Conservation (phyloP, 2,113 vertebrate genomes). For the Paraplagusia blochii region DNA sequence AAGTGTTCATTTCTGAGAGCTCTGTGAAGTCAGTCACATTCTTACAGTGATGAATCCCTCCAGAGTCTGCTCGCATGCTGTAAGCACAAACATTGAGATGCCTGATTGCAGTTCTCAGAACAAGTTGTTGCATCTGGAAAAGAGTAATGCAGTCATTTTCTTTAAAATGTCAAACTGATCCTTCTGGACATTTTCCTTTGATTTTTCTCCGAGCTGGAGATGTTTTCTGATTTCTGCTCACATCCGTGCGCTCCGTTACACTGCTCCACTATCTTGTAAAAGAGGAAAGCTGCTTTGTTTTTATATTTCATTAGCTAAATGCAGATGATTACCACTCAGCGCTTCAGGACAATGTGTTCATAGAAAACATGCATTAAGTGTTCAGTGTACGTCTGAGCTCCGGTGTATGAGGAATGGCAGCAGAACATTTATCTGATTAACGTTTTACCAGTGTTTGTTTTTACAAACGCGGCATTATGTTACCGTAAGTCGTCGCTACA, state of each 20-base stretch:
- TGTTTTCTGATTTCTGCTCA: slow-evolving; percentile 48
- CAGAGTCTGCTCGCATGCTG: slow-evolving; percentile 31
- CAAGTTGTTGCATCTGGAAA: slow-evolving; percentile 61
- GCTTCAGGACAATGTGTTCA: background rate
- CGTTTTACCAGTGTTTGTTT: slow-evolving; percentile 7
- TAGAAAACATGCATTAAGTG: slow-evolving; percentile 4
- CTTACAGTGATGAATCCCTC: slow-evolving; percentile 52
- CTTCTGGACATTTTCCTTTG: slow-evolving; percentile 49
- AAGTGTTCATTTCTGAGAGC: slow-evolving; percentile 33
- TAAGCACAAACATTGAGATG: slow-evolving; percentile 49
- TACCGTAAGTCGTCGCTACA: background rate
- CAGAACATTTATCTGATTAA: background rate
- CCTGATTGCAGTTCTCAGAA: slow-evolving; percentile 57
- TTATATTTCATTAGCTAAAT: slow-evolving; percentile 17
- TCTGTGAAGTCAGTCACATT: slow-evolving; percentile 51
- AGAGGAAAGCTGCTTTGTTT: slow-evolving; percentile 8
- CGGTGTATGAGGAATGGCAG: slow-evolving; percentile 17
- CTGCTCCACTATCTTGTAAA: slow-evolving; percentile 23
- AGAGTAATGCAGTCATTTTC: slow-evolving; percentile 40
- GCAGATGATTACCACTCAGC: slow-evolving; percentile 27
- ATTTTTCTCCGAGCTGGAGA: slow-evolving; percentile 51
- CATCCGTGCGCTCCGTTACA: slow-evolving; percentile 30
- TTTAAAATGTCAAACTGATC: slow-evolving; percentile 57
- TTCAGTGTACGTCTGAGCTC: slow-evolving; percentile 8
- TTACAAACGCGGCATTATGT: slow-evolving; percentile 10